Evolutionary conservation across 2,888 invertebrate genomes (phyloP), one percentile per base, ranked within the genome.

Genomic region (Campoletis raptor): DNA sequence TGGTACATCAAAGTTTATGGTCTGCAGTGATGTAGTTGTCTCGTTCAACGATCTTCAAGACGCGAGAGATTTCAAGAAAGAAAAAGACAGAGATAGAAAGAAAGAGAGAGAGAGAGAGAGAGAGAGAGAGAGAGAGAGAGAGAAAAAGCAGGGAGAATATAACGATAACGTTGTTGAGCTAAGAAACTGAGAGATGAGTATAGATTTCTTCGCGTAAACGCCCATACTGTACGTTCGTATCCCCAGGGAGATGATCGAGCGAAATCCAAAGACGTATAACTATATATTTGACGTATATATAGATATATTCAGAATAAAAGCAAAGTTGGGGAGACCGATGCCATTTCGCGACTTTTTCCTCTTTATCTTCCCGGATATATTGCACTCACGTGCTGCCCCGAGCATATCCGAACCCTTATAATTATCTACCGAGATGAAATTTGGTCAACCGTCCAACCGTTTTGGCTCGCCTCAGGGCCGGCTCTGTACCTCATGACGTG

Each of bases 351-450:
- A n/a, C 64, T 72, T 79, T 84, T 77, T 54, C 72, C 57, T 80
- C 85, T 80, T 76, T 83, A 66, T 69, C 54, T 78, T 6, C 40
- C 72, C 36, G 57, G 48, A 76, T 80, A 88, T 87, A 88, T 87
- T 83, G 67, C 83, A 42, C 77, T 83, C 79, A 86, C 84, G 86
- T 74, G 67, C 12, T 30, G 74, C 81, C 81, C 40, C 48, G 54
- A 69, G 85, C 74, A 36, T 18, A 78, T 89, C 89, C 90, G 90
- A 90, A 92, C 92, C 93, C 92, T 91, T 90, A 89, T 93, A 93
- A 93, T 93, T 92, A 92, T 92, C 91, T 90, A 70, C 90, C 90
- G 90, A 91, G 81, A 82, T 85, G 92, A 90, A 92, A 93, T 93
- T 92, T 92, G 92, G 92, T 92, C 92, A 92, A 90, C 91, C 90